A percentile compares a stretch with the other conserved stretches of the same genome.
phyloP scores from a whole-genome alignment of 2,797 vertebrate genomes.

The Esox masquinongy region DNA sequence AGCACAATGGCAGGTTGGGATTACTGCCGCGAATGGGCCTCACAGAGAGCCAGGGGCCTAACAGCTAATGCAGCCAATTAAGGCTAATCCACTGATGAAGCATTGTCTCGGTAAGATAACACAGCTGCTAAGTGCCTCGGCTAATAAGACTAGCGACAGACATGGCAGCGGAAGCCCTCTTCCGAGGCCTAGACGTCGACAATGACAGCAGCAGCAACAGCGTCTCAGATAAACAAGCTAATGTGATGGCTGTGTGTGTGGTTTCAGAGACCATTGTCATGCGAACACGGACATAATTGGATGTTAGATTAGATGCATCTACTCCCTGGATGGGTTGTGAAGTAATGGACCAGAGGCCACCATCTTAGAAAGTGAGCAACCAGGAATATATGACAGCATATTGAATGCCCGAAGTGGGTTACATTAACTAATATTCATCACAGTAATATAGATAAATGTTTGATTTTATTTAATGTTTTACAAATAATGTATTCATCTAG shows the following conservation, averaged over 20 bases:
- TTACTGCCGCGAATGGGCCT: slow-evolving; percentile 74
- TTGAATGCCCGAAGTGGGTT: not conserved
- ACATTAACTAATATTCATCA: not conserved
- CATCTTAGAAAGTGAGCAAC: not conserved
- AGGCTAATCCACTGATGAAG: slow-evolving; percentile 83
- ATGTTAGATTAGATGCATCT: slow-evolving; percentile 64
- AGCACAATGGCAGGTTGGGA: slow-evolving; percentile 64
- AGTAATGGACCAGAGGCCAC: not conserved
- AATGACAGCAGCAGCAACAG: slow-evolving; percentile 11
- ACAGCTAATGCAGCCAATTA: slow-evolving; percentile 80
- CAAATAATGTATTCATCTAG: not conserved
- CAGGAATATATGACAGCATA: not conserved
- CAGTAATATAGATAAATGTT: not conserved
- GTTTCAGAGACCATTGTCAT: slow-evolving; percentile 71
- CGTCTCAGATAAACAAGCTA: slow-evolving; percentile 44
- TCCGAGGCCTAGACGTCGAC: not conserved
- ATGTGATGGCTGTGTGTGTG: slow-evolving; percentile 65
- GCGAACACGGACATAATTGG: slow-evolving; percentile 65
- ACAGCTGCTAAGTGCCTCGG: slow-evolving; percentile 67
- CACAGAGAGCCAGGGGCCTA: slow-evolving; percentile 63
- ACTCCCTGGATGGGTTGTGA: slow-evolving; percentile 5
- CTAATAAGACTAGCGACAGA: slow-evolving; percentile 71
- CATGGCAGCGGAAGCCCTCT: not conserved
- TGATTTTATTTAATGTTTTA: not conserved
- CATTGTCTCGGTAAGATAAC: slow-evolving; percentile 80